These are phyloP conservation scores for Ameiurus melas DNA, from an alignment of 2,113 vertebrate genomes.

Conservation along the genomic window DNA sequence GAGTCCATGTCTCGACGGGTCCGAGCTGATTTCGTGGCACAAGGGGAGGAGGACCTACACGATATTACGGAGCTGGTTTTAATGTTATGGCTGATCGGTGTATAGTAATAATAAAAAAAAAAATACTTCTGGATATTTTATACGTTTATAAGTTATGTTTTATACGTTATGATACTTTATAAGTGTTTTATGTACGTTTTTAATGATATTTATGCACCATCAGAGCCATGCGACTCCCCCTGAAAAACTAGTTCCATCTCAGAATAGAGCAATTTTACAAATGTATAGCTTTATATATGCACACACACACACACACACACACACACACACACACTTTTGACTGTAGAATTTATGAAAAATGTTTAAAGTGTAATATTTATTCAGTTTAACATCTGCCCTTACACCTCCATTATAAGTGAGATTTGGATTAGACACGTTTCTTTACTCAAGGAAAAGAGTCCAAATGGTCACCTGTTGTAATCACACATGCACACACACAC, in stretches of 20 bases:
- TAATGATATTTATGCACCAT: background rate
- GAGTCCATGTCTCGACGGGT: too few species aligned
- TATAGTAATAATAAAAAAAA: too few species aligned
- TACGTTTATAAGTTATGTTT: background rate
- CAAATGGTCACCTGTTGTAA: background rate
- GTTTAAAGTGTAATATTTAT: too few species aligned
- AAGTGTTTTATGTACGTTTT: too few species aligned
- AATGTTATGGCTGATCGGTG: too few species aligned
- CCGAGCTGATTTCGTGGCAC: too few species aligned
- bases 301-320: background rate
- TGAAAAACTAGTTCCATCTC: background rate
- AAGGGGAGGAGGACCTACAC: too few species aligned
- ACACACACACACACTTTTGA: background rate
- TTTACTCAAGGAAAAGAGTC: background rate
- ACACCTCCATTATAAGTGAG: background rate
- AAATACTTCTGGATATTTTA: background rate
- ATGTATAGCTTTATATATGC: background rate
- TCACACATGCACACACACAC: constrained; percentile 9
- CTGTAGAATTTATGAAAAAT: too few species aligned
- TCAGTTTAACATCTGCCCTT: background rate
- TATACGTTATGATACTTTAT: too few species aligned
- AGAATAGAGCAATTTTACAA: background rate
- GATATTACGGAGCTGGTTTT: too few species aligned
- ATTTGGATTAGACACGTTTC: background rate
- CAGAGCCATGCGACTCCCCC: background rate